Conservation (phyloP, 2,888 invertebrate species). For the Nephrotoma guestfalica region DNA sequence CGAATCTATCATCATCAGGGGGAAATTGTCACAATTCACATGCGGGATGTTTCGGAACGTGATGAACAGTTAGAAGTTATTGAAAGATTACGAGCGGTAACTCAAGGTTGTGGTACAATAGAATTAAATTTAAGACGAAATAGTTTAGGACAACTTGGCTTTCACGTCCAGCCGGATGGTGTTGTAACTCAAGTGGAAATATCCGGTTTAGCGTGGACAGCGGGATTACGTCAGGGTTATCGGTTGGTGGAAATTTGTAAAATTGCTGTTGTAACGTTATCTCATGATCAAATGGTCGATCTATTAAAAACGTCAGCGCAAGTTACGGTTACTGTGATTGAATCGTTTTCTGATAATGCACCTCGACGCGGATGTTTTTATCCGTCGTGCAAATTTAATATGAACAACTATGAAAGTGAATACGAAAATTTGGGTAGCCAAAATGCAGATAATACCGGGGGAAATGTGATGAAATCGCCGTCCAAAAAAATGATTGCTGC, state of each 20-base stretch:
- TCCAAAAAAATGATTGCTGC: conserved; percentile 18
- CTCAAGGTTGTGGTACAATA: conserved; percentile 58
- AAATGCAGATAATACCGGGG: conserved; percentile 25
- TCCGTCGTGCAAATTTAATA: conserved; percentile 47
- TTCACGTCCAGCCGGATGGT: conserved; percentile 85
- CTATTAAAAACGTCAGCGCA: conserved; percentile 76
- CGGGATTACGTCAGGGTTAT: conserved; percentile 80
- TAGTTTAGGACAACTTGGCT: conserved; percentile 70
- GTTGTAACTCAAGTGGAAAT: conserved; percentile 59
- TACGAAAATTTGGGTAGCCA: conserved; percentile 43
- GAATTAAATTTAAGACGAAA: conserved; percentile 72
- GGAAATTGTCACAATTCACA: conserved; percentile 73
- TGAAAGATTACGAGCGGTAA: conserved; percentile 65
- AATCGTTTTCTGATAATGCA: conserved; percentile 50
- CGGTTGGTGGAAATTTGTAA: conserved; percentile 84
- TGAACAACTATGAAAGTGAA: conserved; percentile 45
- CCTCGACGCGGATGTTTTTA: conserved; percentile 52
- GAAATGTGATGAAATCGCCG: conserved; percentile 19
- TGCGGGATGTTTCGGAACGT: conserved; percentile 52
- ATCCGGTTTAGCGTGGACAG: conserved; percentile 39
- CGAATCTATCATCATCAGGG: conserved; percentile 87
- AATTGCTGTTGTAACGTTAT: conserved; percentile 75
- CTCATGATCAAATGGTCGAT: conserved; percentile 87
- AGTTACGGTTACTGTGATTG: conserved; percentile 70
- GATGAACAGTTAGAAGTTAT: conserved; percentile 62